Percentiles rank a stretch among this genome's conserved stretches.
These are phyloP conservation scores for Meliscaeva auricollis DNA, from an alignment of 2,888 invertebrate species.

Conservation along the genomic window DNA sequence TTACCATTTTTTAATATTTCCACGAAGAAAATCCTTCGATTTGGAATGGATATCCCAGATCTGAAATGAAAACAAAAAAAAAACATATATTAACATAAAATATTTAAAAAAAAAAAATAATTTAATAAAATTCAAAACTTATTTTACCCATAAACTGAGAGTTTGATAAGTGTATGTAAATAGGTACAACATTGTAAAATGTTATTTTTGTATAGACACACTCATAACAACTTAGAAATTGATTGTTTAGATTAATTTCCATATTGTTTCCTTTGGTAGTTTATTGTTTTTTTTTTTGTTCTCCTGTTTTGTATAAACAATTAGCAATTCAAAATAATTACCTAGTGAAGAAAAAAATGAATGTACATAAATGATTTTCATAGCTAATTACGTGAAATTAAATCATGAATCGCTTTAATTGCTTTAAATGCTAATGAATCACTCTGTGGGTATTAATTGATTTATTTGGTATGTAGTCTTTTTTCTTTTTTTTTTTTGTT, in stretches of 20 bases:
- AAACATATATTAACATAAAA: background rate
- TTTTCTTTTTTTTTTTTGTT: slow-evolving; percentile 1
- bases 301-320: slow-evolving; percentile 8
- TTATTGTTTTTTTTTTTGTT: background rate
- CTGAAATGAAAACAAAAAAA: slow-evolving; percentile 45
- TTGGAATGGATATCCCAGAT: slow-evolving; percentile 22
- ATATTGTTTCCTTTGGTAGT: background rate
- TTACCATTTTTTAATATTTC: slow-evolving; percentile 57
- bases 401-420: slow-evolving; percentile 40
- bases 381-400: slow-evolving; percentile 55
- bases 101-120: background rate
- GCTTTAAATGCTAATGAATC: slow-evolving; percentile 58
- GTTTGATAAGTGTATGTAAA: no score
- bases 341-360: slow-evolving; percentile 8
- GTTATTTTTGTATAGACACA: background rate
- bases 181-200: background rate
- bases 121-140: no score
- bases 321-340: slow-evolving; percentile 30
- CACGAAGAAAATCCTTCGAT: slow-evolving; percentile 47
- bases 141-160: no score
- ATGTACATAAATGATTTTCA: slow-evolving; percentile 31
- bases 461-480: background rate
- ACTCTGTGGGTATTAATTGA: slow-evolving; percentile 31
- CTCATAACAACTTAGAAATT: slow-evolving; percentile 3
- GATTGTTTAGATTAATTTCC: slow-evolving; percentile 35